Conservation (phyloP, 1,140 invertebrate genomes). For the Tetramorium alpestre region DNA sequence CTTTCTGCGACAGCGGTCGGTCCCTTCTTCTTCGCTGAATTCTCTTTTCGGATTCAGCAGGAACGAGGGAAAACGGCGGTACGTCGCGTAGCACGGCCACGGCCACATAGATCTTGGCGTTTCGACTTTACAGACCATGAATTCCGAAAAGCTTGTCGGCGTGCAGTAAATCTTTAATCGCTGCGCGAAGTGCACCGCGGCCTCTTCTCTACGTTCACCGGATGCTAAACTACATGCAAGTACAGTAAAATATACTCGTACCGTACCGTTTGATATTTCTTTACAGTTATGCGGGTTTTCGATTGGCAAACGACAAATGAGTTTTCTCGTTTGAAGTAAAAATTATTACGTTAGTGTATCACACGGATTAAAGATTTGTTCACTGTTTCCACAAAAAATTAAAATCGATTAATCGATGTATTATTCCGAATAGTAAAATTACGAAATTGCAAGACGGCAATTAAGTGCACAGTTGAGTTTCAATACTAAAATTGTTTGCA, state of each 20-base stretch:
- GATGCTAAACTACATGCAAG: slow-evolving; percentile 1
- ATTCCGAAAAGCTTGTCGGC: slow-evolving; percentile 75
- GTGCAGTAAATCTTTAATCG: slow-evolving; percentile 80
- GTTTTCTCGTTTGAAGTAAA: background rate
- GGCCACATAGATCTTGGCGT: slow-evolving; percentile 62
- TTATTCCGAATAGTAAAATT: background rate
- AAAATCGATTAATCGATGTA: background rate
- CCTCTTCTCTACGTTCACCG: background rate
- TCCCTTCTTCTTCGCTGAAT: slow-evolving; percentile 23
- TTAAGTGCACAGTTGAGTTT: background rate
- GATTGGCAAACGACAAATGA: slow-evolving; percentile 29
- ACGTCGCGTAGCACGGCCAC: slow-evolving; percentile 37
- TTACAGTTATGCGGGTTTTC: background rate
- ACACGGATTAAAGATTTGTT: background rate
- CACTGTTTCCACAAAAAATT: background rate
- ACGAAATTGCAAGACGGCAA: background rate
- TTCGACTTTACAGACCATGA: slow-evolving; percentile 76
- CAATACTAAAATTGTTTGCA: background rate
- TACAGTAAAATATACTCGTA: background rate
- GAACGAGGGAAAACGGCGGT: slow-evolving; percentile 4
- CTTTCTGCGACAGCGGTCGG: slow-evolving; percentile 41
- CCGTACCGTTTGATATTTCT: background rate
- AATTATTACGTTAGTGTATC: background rate
- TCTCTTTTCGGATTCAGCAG: slow-evolving; percentile 59
- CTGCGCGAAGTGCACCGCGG: slow-evolving; percentile 2